phyloP scores from a whole-genome alignment of 2,888 invertebrate genomes.

The Xiphydria camelus region DNA sequence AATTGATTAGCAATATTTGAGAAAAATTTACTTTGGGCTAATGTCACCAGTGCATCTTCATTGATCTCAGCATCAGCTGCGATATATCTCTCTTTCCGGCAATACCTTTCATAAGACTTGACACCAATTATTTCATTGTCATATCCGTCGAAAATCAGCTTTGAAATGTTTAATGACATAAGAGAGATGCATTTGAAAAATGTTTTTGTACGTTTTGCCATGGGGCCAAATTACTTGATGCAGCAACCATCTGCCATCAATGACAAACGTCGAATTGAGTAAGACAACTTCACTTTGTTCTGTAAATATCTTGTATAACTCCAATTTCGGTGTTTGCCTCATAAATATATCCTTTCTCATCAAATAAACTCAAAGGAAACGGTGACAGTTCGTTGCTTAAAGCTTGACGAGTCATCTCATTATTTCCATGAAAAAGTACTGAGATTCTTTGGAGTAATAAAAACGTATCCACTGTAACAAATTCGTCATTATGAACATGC shows the following conservation, averaged over 20 bases:
- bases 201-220: too few relatives aligned
- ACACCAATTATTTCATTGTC: too few relatives aligned
- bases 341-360: too few relatives aligned
- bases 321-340: conserved; percentile 23
- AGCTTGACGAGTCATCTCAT: conserved; percentile 18
- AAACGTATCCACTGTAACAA: conserved; percentile 25
- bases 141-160: conserved; percentile 28
- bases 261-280: conserved; percentile 5
- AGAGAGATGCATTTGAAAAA: too few relatives aligned
- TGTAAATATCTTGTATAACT: conserved; percentile 16
- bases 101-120: conserved; percentile 27
- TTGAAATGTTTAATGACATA: conserved; percentile 11
- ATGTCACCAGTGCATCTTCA: conserved; percentile 16
- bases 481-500: conserved; percentile 9
- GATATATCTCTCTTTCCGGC: conserved; percentile 15
- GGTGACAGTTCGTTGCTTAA: conserved; percentile 29
- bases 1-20: conserved; percentile 25
- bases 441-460: conserved; percentile 32
- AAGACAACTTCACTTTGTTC: neutral
- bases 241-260: conserved; percentile 25
- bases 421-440: conserved; percentile 23
- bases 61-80: conserved; percentile 22
- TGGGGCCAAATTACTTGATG: conserved; percentile 21
- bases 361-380: too few relatives aligned
- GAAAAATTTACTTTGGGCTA: conserved; percentile 26